Base-by-base conservation (phyloP, 2,113 vertebrate species). In the Chaenogobius annularis region DNA sequence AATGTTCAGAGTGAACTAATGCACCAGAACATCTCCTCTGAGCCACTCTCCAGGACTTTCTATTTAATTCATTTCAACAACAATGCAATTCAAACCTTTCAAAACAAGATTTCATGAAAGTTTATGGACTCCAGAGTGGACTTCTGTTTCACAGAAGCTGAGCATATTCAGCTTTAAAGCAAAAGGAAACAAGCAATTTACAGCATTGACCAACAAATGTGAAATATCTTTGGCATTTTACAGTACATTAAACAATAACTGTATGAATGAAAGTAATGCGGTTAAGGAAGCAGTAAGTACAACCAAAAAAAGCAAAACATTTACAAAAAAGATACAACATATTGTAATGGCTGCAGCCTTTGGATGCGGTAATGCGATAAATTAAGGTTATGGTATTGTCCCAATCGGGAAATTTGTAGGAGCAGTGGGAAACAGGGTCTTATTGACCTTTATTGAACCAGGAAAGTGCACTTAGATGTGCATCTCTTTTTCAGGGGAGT, bases 1-100 rank as follows among this genome's bases (percentile, higher is more conserved):
- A 81, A 83, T 75, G 73, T 77, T 66, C 50, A 69, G 81, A 90
- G 85, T 83, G 83, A 85, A 82, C 83, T 87, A 88, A 90, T 87
- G 89, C 79, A 85, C 67, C 79, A 82, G 81, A 85, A 83, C 62
- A 73, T 72, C 72, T 44, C 40, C 52, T 75, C 80, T 75, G 75
- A 70, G 56, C 72, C 75, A 19, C 80, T 71, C 82, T 68, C 69
- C 67, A 46, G 14, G 22, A 66, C 20, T 71, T 79, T 83, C 37
- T 70, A 82, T 87, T 87, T 81, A 73, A 91, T 87, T 88, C 43
- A 76, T 80, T 82, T 73, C 13, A 78, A 81, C 61, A 74, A 67
- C 73, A 88, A 84, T 88, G 83, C 67, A 75, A 79, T 84, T 87
- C 69, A 77, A 74, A 52, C 66, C 75, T 81, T 71, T 81, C 62